Percentiles rank a stretch among this genome's conserved stretches.
Conservation (phyloP, 2,888 invertebrate species). For the Spicauda simplicius region DNA sequence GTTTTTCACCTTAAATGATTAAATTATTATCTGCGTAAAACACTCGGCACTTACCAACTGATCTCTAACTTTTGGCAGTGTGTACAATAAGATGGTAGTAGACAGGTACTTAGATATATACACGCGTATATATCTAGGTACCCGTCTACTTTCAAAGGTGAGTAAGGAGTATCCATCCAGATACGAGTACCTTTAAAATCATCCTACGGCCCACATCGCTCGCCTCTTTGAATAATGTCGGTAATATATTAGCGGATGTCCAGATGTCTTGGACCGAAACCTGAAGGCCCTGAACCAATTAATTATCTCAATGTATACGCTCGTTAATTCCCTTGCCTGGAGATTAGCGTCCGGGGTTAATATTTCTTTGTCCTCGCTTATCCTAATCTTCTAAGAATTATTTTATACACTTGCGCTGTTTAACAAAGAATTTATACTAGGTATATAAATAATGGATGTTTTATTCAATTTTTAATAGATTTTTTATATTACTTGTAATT, state of each 20-base stretch:
- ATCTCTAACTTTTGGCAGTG: too few species aligned
- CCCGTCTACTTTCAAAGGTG: not conserved
- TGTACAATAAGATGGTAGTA: too few species aligned
- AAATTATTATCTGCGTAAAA: too few species aligned
- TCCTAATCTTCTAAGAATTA: not conserved
- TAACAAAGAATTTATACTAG: too few species aligned
- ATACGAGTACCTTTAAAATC: not conserved
- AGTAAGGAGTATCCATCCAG: slow-evolving; percentile 2
- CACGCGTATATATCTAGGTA: too few species aligned
- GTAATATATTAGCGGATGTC: slow-evolving; percentile 63
- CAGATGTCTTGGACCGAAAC: slow-evolving; percentile 53
- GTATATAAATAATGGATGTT: too few species aligned
- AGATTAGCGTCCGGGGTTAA: slow-evolving; percentile 32
- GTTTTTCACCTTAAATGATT: too few species aligned
- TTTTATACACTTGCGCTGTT: not conserved
- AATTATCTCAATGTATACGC: slow-evolving; percentile 33
- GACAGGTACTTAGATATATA: too few species aligned
- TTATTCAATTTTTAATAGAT: too few species aligned
- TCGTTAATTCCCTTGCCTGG: slow-evolving; percentile 31
- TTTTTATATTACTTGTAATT: too few species aligned
- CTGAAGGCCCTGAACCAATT: slow-evolving; percentile 42
- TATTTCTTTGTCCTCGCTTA: slow-evolving; percentile 22
- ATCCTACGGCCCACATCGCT: slow-evolving; percentile 27
- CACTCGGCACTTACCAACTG: too few species aligned
- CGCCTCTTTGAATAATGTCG: slow-evolving; percentile 55